A percentile compares a stretch with the other conserved stretches of the same genome.
phyloP scores from a whole-genome alignment of 2,113 vertebrate genomes.

The Tragelaphus buxtoni region DNA sequence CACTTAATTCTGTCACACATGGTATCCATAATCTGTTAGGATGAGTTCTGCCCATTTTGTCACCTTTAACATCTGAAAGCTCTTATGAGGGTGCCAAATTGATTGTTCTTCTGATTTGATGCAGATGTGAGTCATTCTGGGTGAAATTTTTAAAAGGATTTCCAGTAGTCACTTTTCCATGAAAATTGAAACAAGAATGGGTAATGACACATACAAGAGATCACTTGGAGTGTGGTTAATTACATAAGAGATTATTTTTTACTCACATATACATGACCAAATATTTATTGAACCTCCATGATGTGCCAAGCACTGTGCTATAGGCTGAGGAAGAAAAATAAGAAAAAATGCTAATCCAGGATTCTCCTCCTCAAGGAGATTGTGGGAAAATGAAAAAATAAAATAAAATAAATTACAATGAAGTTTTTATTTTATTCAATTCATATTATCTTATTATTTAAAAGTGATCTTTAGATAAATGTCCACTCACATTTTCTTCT shows the following conservation, averaged over 20 bases:
- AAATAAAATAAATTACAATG: background rate
- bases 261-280: conserved; percentile 16
- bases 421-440: background rate
- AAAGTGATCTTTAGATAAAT: background rate
- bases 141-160: conserved; percentile 5
- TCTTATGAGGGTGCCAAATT: conserved; percentile 57
- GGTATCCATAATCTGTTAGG: conserved; percentile 73
- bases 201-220: conserved; percentile 21
- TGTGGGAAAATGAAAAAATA: background rate
- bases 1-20: conserved; percentile 63
- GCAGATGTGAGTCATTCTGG: conserved; percentile 54
- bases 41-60: conserved; percentile 70
- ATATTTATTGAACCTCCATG: conserved; percentile 15
- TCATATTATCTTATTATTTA: background rate
- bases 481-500: background rate
- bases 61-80: conserved; percentile 69
- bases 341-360: background rate
- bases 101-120: conserved; percentile 66
- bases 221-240: conserved; percentile 8
- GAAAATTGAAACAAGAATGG: conserved; percentile 38
- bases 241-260: background rate
- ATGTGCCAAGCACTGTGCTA: background rate
- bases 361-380: background rate
- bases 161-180: conserved; percentile 42
- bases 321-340: background rate